phyloP scores from a whole-genome alignment of 2,797 vertebrate species.

The Argentina silus region DNA sequence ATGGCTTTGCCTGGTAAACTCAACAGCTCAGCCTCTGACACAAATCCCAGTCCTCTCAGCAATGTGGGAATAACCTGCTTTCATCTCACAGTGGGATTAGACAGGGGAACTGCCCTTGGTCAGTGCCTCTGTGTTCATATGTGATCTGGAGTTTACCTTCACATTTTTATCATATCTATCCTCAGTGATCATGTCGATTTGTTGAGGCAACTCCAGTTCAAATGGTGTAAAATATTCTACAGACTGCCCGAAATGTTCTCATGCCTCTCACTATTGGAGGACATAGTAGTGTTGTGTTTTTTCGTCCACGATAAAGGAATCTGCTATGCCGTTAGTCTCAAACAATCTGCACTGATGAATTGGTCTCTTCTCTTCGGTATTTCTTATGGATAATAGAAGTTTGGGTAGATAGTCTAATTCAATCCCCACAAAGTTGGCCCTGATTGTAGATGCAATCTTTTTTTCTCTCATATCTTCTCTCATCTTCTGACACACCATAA shows the following conservation, averaged over 20 bases:
- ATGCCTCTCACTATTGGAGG: not conserved
- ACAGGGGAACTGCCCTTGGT: not conserved
- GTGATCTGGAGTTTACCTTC: not conserved
- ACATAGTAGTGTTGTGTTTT: too few species aligned
- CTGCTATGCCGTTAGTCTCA: too few species aligned
- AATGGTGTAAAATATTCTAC: not conserved
- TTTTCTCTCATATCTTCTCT: too few species aligned
- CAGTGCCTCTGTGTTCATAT: not conserved
- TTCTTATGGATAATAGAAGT: too few species aligned
- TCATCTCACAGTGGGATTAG: conserved; percentile 8
- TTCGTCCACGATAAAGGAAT: too few species aligned
- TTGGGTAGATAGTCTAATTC: too few species aligned
- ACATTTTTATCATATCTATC: too few species aligned
- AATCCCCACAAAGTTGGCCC: not conserved
- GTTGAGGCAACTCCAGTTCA: not conserved
- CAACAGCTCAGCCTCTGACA: not conserved
- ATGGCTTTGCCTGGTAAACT: conserved; percentile 3
- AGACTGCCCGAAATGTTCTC: not conserved
- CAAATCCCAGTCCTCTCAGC: not conserved
- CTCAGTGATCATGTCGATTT: too few species aligned
- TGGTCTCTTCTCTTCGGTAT: too few species aligned
- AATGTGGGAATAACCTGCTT: conserved; percentile 12
- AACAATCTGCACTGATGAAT: too few species aligned
- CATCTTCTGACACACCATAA: too few species aligned
- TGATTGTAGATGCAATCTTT: not conserved